These are phyloP conservation scores for Petrocephalus zakoni DNA, from an alignment of 2,113 vertebrate genomes.

Conservation along the genomic window DNA sequence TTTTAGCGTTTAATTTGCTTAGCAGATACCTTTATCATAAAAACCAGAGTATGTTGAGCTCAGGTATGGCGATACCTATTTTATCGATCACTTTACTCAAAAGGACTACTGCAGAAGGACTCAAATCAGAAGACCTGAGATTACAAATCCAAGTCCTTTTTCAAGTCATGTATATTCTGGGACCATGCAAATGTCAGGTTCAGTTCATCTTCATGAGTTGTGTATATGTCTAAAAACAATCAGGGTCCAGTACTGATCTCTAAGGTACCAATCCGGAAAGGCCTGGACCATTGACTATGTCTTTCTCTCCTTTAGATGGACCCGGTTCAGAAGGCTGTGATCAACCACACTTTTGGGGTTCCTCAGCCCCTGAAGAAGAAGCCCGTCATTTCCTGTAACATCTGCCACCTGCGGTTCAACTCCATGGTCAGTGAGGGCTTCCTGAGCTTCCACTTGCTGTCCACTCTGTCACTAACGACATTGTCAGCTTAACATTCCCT, in stretches of 20 bases:
- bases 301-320: slow-evolving; percentile 61
- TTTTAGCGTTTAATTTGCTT: not conserved
- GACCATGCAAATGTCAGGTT: not conserved
- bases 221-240: not conserved
- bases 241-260: not conserved
- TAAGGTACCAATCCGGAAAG: not conserved
- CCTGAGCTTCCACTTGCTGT: not conserved
- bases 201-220: not conserved
- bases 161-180: not conserved
- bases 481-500: not conserved
- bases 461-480: not conserved
- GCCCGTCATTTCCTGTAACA: slow-evolving; percentile 77
- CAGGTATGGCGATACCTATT: not conserved
- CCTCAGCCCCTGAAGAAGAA: slow-evolving; percentile 71
- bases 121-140: not conserved
- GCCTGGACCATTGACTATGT: not conserved
- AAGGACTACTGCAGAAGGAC: not conserved
- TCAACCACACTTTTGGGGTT: slow-evolving; percentile 75
- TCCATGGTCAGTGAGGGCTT: slow-evolving; percentile 61
- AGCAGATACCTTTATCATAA: not conserved
- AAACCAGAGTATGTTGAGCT: not conserved
- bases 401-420: slow-evolving; percentile 79
- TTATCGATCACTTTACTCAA: not conserved
- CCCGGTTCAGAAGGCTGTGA: slow-evolving; percentile 76
- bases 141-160: not conserved